Conservation (phyloP, 2,113 vertebrate genomes). For the Chascanopsetta lugubris region DNA sequence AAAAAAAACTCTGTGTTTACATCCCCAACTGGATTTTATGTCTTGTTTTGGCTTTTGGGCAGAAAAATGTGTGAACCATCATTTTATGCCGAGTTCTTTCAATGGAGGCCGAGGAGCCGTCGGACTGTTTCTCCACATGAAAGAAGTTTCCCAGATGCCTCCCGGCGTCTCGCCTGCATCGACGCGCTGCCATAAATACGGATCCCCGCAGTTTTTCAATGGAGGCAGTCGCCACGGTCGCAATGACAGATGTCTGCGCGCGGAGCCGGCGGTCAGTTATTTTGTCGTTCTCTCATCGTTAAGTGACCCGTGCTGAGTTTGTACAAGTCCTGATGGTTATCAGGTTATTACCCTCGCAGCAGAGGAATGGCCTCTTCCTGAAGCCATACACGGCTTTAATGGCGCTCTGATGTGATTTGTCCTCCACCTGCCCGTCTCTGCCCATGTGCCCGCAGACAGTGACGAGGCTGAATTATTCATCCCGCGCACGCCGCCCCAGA, state of each 20-base stretch:
- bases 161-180: background rate
- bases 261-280: constrained; percentile 40
- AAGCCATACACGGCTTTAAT: constrained; percentile 63
- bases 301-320: constrained; percentile 58
- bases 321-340: constrained; percentile 58
- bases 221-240: constrained; percentile 27
- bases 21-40: constrained; percentile 22
- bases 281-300: constrained; percentile 40
- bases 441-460: constrained; percentile 64
- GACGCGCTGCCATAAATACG: constrained; percentile 14
- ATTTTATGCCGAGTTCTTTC: background rate
- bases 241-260: constrained; percentile 20
- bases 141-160: constrained; percentile 11
- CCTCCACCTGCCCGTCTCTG: constrained; percentile 68
- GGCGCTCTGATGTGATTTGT: constrained; percentile 71
- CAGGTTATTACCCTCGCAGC: constrained; percentile 46
- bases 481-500: constrained; percentile 61
- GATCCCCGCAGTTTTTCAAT: constrained; percentile 21
- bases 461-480: constrained; percentile 73
- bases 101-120: constrained; percentile 21
- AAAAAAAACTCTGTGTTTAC: constrained; percentile 43
- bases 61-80: constrained; percentile 32
- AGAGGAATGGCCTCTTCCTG: constrained; percentile 48
- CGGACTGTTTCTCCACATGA: constrained; percentile 9
- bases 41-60: constrained; percentile 40